Conservation (phyloP, 2,113 vertebrate genomes). For the Cariama cristata region DNA sequence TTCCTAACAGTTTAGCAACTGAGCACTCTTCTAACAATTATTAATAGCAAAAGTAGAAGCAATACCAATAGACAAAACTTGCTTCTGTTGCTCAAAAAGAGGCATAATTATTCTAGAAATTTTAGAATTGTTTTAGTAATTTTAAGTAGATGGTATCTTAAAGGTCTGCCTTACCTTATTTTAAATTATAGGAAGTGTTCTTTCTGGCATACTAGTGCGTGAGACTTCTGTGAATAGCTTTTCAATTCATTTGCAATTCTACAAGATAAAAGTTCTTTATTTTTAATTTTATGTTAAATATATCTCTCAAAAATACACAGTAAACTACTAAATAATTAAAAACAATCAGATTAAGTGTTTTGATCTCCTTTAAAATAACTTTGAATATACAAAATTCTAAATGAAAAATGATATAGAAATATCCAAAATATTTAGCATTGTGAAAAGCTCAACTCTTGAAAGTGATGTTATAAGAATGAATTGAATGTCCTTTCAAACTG, state of each 20-base stretch:
- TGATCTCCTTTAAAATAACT: not conserved
- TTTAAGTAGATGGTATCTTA: not conserved
- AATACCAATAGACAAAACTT: not conserved
- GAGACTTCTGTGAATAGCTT: not conserved
- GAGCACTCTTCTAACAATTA: not conserved
- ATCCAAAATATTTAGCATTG: not conserved
- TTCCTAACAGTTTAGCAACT: not conserved
- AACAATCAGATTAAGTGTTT: not conserved
- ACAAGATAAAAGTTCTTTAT: not conserved
- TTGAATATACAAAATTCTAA: not conserved
- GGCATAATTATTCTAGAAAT: not conserved
- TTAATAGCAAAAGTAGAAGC: not conserved
- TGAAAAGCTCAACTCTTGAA: not conserved
- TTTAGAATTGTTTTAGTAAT: not conserved
- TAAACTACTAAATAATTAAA: not conserved
- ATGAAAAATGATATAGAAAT: not conserved
- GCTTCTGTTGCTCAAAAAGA: not conserved
- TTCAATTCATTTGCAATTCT: not conserved
- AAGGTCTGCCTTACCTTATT: not conserved
- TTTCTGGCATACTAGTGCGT: not conserved
- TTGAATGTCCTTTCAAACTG: not conserved
- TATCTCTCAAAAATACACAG: not conserved
- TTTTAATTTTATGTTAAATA: not conserved
- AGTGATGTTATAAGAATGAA: not conserved
- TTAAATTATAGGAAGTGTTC: not conserved